Evolutionary conservation across 92 coral and sea anemone species (phyloP).

Genomic region (Desmophyllum pertusum): DNA sequence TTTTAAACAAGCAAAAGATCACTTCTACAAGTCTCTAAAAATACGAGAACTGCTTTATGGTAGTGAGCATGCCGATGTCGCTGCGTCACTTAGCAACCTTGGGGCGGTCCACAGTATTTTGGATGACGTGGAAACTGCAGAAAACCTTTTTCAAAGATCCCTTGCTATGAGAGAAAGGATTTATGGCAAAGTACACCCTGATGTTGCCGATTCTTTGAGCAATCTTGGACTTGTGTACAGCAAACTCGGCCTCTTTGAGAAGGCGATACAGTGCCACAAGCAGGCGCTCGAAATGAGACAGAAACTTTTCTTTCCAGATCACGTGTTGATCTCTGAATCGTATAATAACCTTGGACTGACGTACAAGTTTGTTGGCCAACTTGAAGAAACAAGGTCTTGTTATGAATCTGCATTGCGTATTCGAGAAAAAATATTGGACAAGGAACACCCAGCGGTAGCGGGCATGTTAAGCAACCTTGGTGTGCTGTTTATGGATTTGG

Average conservation of each 20-base stretch:
- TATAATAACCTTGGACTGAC: constrained; percentile 25
- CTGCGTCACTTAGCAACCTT: constrained; percentile 17
- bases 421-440: background rate
- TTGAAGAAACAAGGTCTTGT: constrained; percentile 27
- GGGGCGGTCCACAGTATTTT: background rate
- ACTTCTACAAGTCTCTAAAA: background rate
- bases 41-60: constrained; percentile 12
- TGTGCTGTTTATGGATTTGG: constrained; percentile 3
- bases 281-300: constrained; percentile 18
- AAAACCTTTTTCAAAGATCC: background rate
- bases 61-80: constrained; percentile 3
- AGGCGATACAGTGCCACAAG: constrained; percentile 8
- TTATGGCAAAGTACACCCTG: background rate
- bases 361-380: constrained; percentile 25
- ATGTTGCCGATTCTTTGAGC: background rate
- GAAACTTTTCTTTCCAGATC: constrained; percentile 8
- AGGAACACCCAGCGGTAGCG: constrained; percentile 20
- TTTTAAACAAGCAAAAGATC: constrained; percentile 12
- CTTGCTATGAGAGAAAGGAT: background rate
- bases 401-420: constrained; percentile 5
- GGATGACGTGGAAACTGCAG: constrained; percentile 3
- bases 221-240: constrained; percentile 11
- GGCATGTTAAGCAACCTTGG: constrained; percentile 7
- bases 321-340: constrained; percentile 31
- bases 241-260: background rate